Evolutionary conservation across 2,797 vertebrate genomes (phyloP).

Genomic region (Petrocephalus sullivani): DNA sequence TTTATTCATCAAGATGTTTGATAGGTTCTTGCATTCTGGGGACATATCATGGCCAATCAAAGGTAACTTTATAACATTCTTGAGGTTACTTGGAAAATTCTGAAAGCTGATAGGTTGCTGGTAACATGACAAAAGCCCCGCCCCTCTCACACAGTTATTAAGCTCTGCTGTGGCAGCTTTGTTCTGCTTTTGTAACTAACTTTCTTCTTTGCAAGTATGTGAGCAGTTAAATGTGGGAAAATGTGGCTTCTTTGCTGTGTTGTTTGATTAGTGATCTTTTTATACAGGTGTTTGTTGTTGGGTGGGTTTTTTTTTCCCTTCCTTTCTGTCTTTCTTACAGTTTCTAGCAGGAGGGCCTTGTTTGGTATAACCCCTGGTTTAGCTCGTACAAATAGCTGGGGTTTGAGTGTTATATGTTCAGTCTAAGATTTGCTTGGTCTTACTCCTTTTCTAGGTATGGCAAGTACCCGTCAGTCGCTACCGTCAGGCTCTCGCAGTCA

Average conservation of each 20-base stretch:
- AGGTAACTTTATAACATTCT: background rate
- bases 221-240: background rate
- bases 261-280: background rate
- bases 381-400: background rate
- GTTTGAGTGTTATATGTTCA: background rate
- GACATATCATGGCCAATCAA: background rate
- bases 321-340: too few relatives aligned
- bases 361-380: background rate
- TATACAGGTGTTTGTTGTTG: background rate
- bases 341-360: background rate
- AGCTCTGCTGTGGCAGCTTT: conserved; percentile 2
- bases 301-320: background rate
- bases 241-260: background rate
- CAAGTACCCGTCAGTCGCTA: conserved; percentile 39
- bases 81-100: background rate
- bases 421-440: background rate
- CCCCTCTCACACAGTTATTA: conserved; percentile 17
- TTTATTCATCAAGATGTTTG: background rate
- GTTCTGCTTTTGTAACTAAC: background rate
- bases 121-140: background rate
- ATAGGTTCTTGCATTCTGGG: background rate
- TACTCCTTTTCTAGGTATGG: conserved; percentile 19
- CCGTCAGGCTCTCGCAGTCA: conserved; percentile 38
- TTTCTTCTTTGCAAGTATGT: conserved; percentile 22
- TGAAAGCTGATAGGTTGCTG: background rate